Base-by-base conservation (phyloP, 2,797 vertebrate species). In the Eremophila alpestris region DNA sequence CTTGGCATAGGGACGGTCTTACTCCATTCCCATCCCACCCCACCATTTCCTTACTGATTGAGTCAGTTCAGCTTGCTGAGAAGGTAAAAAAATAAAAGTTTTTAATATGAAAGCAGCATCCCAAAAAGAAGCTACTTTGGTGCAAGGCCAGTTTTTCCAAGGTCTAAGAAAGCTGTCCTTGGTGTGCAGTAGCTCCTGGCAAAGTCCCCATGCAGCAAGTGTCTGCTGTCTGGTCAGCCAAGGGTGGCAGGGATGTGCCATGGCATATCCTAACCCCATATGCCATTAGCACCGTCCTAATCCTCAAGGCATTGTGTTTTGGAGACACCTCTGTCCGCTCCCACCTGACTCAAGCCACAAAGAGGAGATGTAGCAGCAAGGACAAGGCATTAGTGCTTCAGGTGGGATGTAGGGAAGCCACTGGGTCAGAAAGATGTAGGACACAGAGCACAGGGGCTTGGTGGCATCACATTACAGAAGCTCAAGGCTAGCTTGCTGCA, bases 221-320 rank as follows among this genome's bases (percentile, higher is more conserved):
- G 19, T 46, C 51, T 59, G 87, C 67, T 59, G 30, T 38, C 63
- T 73, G 34, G 27, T 59, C 4, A 4, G 79, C n/a, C 71, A 60
- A 82, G 52, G 27, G 46, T 19, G 51, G 59, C 41, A 70, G 52
- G 45, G 77, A 63, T 2, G 1, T 77, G 73, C 52, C 48, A 45
- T 38, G 38, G 38, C 38, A 38, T 38, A 38, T 38, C 38, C 38
- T 38, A 38, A 38, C 9, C 38, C 38, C 38, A 38, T 11, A 38
- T 38, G 38, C 38, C 38, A 38, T 38, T 38, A 38, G 38, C 38
- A 23, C 40, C 5, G 15, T 27, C 29, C 23, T 43, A 67, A 49
- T 0, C 0, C 18, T 48, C 9, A 2, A 51, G 27, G 43, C 14
- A 52, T 1, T 3, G 2, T 55, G 40, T 34, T 74, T 41, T 63